Conservation (phyloP, 1,140 invertebrate species). For the Drosophila gunungcola region DNA sequence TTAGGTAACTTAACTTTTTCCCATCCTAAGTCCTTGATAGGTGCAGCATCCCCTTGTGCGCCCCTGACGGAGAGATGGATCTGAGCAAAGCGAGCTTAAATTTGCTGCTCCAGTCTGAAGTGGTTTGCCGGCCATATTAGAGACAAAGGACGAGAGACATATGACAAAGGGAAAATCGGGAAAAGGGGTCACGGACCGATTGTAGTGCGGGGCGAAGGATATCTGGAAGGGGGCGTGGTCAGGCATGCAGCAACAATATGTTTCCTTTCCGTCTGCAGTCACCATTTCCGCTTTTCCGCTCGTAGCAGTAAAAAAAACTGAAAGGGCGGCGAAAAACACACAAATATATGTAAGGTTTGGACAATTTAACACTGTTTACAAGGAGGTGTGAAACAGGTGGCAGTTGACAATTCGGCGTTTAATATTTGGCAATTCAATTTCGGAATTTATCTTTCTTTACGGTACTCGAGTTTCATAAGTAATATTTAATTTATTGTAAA, state of each 20-base stretch:
- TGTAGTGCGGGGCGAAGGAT: background rate
- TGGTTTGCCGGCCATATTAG: conserved; percentile 50
- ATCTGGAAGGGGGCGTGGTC: conserved; percentile 4
- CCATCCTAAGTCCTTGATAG: too few relatives aligned
- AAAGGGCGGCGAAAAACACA: background rate
- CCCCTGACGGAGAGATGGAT: conserved; percentile 1
- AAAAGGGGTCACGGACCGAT: conserved; percentile 2
- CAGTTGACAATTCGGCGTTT: too few relatives aligned
- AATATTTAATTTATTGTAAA: too few relatives aligned
- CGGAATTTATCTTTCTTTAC: background rate
- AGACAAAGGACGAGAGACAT: conserved; percentile 55
- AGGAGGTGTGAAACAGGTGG: too few relatives aligned
- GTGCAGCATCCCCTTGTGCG: background rate
- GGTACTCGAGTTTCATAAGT: background rate
- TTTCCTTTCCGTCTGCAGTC: conserved; percentile 52
- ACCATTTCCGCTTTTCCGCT: conserved; percentile 40
- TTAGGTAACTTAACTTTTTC: too few relatives aligned
- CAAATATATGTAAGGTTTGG: too few relatives aligned
- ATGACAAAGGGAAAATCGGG: conserved; percentile 32
- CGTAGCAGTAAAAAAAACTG: background rate
- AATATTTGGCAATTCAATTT: too few relatives aligned
- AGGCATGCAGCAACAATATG: conserved; percentile 45
- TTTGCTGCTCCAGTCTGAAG: conserved; percentile 47
- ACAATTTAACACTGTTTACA: too few relatives aligned
- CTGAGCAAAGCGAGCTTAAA: conserved; percentile 16